Base-by-base conservation (phyloP, 2,797 vertebrate genomes). In the Urocyon cinereoargenteus region DNA sequence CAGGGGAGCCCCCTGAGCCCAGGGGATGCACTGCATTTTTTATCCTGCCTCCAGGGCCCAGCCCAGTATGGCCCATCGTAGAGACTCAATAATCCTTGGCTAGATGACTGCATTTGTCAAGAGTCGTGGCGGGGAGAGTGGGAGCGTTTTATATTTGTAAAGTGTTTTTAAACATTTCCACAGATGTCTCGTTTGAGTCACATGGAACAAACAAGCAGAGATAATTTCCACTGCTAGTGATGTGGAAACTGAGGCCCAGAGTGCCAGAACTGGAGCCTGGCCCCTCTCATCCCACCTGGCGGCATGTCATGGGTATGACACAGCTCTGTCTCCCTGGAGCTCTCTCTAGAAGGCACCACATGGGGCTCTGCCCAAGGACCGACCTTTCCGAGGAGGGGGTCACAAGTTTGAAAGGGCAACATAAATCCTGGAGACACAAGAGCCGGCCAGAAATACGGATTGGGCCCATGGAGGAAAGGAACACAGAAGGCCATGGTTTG, bases 401-500 rank as follows among this genome's bases (percentile, higher is more conserved):
- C 53, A 15, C 10, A 59, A 57, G 53, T 21, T 14, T 61, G 31
- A 87, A 53, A 24, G 9, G 22, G 45, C 28, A 57, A 11, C 0
- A 0, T 62, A 36, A 26, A 51, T 26, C 12, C 70, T 7, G n/a
- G 70, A 68, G 91, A 26, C 19, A 18, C 59, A 24, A 1, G 5
- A 64, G 45, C 82, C 22, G 34, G 9, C 18, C 28, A 31, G 62
- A 57, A 51, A 51, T 2, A 3, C 7, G 24, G 66, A 61, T 5
- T n/a, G 40, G 15, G 21, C 68, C 36, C 55, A 59, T 7, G 51
- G 72, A n/a, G 31, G 34, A 24, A 24, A 55, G 31, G 3, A 28
- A 53, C 0, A 19, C n/a, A 59, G 51, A 31, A 49, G 51, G 14
- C 4, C 0, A 1, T 24, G 16, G 36, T 6, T 15, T 21, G 15